Evolutionary conservation across 2,797 vertebrate species (phyloP), one percentile per base, ranked within the genome.

Genomic region (Jordanella pulchra): DNA sequence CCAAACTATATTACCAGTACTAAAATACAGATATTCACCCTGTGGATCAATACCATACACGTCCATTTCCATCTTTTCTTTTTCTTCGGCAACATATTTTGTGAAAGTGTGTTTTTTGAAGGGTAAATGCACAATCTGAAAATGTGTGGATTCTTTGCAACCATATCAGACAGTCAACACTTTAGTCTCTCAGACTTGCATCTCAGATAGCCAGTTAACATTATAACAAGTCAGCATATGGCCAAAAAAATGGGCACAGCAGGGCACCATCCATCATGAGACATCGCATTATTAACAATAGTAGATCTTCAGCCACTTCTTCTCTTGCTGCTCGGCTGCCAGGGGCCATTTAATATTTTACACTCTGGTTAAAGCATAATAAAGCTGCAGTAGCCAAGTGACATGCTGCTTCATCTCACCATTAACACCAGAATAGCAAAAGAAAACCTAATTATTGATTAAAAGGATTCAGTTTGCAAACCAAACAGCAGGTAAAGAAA

Each of bases 341-440:
- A 63, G 35, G 23, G n/a, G 60, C 23, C 60, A 44, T 63, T 63
- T 63, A 7, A n/a, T 63, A 63, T 63, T 44, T 63, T 63, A 63
- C 35, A 14, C 60, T n/a, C 13, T 63, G 60, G 42, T 63, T 63
- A 44, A 63, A 44, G 35, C 60, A 25, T 44, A 63, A 42, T 63
- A 44, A 44, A 63, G 35, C 35, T n/a, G 23, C 60, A 44, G 60
- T 44, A 23, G 0, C 23, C 60, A 63, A 63, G 60, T 63, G 35
- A 25, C 60, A 63, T 44, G 60, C 35, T 25, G 60, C 60, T 44
- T 63, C 7, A 63, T 44, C 23, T 42, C 60, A 42, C 12, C 6
- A 42, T 42, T 15, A 63, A 44, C 60, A 44, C 42, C 35, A 63
- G 23, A 63, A 42, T 39, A 63, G 42, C 32, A 63, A 42, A 63